Evolutionary conservation across 2,888 invertebrate species (phyloP), one percentile per base, ranked within the genome.

Genomic region (Scaeva pyrastri): DNA sequence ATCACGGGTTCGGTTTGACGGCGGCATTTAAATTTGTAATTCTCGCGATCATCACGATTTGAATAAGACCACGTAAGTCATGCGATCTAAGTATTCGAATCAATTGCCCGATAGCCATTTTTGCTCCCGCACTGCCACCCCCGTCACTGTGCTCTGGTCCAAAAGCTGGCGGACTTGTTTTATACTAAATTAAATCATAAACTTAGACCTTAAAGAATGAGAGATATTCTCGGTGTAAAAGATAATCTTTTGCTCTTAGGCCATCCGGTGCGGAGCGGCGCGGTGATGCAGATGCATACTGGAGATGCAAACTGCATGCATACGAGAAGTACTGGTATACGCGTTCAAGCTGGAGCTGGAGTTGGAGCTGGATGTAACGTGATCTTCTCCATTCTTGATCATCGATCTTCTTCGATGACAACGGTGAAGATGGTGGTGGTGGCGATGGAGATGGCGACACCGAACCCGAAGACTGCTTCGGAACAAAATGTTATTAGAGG

Each of bases 151-250:
- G 10, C 50, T 21, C 39, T 48, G 1, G 39, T 39, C 68, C 21
- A 41, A 31, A 52, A 66, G 48, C 31, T 68, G 68, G 43, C 71
- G 56, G 76, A 85, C 85, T 76, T 81, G 85, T 81, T 81, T 56
- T 36, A 68, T 50, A 81, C 85, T 81, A 86, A 86, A 86, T 86
- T 86, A 86, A 86, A 86, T 86, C 86, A 86, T 86, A 86, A 86
- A 82, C 86, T 82, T 81, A 86, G 86, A 86, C 82, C 86, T 86
- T 85, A 85, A 72, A 86, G 86, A 77, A 86, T 78, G 71, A 74
- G 78, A 82, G 82, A 70, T 74, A 86, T 78, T 75, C 81, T 86
- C 77, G 77, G 43, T 62, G 73, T 43, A 26, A 41, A 21, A 73
- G 60, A 80, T 85, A 76, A 85, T 85, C 85, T 73, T 76, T 75